Percentiles rank a stretch among this genome's conserved stretches.
Conservation (phyloP, 2,888 invertebrate species). For the Deilephila porcellus region DNA sequence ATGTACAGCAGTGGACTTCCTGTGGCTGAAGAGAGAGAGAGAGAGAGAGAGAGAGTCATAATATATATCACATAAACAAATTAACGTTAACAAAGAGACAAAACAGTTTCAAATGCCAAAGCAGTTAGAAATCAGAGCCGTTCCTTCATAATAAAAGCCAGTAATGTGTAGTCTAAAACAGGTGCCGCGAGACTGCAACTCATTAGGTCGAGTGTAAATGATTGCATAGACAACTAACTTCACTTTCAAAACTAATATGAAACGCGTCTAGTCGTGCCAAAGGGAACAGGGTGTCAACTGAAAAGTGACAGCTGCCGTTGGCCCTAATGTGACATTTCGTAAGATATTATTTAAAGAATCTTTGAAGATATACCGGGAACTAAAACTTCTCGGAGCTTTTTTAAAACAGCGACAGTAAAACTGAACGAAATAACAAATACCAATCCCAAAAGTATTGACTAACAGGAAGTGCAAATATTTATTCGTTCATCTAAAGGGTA, state of each 20-base stretch:
- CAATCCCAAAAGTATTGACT: too few species aligned
- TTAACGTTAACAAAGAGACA: not conserved
- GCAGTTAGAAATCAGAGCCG: not conserved
- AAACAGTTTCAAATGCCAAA: not conserved
- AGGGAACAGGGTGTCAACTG: not conserved
- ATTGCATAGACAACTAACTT: not conserved
- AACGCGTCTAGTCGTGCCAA: conserved; percentile 11
- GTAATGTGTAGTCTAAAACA: not conserved
- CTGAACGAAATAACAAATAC: too few species aligned
- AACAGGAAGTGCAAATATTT: too few species aligned
- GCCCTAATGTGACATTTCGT: not conserved
- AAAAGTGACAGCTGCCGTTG: too few species aligned
- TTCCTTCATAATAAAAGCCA: not conserved
- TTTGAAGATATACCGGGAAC: not conserved
- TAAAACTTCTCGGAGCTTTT: too few species aligned
- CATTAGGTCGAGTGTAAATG: not conserved
- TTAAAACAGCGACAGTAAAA: too few species aligned
- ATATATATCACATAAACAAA: not conserved
- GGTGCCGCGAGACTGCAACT: not conserved
- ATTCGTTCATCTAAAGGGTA: too few species aligned
- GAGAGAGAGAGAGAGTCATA: too few species aligned
- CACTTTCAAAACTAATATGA: conserved; percentile 1
- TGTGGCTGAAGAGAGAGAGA: too few species aligned
- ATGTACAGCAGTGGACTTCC: too few species aligned
- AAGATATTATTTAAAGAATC: not conserved